Base-by-base conservation (phyloP, 30 jellyfish, hydroid and myxozoan genomes). In the Sanderia malayensis region DNA sequence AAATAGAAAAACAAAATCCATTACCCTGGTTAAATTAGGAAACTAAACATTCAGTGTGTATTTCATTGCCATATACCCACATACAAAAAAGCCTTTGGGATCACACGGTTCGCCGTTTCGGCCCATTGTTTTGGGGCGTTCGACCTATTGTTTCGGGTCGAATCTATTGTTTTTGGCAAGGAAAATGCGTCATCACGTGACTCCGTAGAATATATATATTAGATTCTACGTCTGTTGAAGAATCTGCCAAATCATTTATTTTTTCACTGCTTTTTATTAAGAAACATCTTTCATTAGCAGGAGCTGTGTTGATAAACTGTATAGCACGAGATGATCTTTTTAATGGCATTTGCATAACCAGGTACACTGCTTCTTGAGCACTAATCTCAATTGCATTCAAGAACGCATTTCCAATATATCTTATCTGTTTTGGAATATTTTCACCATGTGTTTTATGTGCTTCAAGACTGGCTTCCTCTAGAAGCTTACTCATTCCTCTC, bases 321-420 rank as follows among this genome's bases (percentile, higher is more conserved):
- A 46, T 30, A 8, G 46, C 37, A 21, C 83, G 76, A 21, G 83
- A 70, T 9, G 83, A 70, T 46, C 75, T 44, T 30, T 47, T 70
- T n/a, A 70, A 44, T 22, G 79, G 83, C 9, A 70, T 70, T 47
- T 70, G 83, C 52, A 70, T 20, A 18, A 46, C 22, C 44, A 70
- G 55, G 63, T 70, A 70, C 10, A 70, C 83, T 26, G 83, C 76
- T 47, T 70, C 83, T 52, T 70, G 79, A 20, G 79, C 83, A 70
- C 83, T 70, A 26, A 70, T 52, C 31, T 70, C 83, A 18, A 52
- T 55, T 44, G 83, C 83, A 47, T 70, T 45, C 28, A 70, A 27
- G 29, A 70, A 70, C 22, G 45, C 47, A 31, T 70, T 70, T 10
- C 83, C 83, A 10, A 70, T 70, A 1, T 45, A 52, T 46, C n/a